phyloP scores from a whole-genome alignment of 2,113 vertebrate genomes.

The Cettia cetti region DNA sequence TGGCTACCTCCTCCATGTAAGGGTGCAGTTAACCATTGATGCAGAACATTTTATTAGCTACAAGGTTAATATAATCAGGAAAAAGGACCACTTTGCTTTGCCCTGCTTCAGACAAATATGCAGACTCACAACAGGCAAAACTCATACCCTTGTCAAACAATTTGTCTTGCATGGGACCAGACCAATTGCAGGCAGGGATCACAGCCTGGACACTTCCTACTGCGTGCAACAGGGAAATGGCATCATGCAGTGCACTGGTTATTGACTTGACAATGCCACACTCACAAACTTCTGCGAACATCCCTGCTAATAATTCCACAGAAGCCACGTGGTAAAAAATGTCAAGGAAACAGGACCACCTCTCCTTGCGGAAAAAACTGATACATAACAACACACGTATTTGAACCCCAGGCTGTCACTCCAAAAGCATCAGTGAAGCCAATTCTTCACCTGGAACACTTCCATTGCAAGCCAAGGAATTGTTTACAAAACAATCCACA shows the following conservation, averaged over 20 bases:
- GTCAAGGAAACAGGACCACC: not conserved
- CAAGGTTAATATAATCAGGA: not conserved
- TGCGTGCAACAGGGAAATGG: accelerated
- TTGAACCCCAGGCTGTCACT: not conserved
- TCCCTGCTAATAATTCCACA: not conserved
- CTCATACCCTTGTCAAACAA: not conserved
- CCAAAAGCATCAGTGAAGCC: not conserved
- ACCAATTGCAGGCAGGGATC: not conserved
- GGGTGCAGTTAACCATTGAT: not conserved
- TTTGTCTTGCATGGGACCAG: not conserved
- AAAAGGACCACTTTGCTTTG: not conserved
- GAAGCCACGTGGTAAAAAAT: not conserved
- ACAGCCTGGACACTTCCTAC: not conserved
- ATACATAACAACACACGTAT: accelerated
- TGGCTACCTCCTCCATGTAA: not conserved
- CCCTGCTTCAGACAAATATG: not conserved
- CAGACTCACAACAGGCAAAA: not conserved
- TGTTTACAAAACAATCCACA: not conserved
- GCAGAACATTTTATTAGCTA: not conserved
- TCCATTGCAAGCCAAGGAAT: not conserved
- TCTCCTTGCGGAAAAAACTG: not conserved
- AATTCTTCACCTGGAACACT: not conserved
- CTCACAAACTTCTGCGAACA: not conserved
- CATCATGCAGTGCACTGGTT: accelerated
- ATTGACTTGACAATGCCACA: not conserved